Percentiles rank a stretch among this genome's conserved stretches.
These are phyloP conservation scores for Ameiurus melas DNA, from an alignment of 2,113 vertebrate genomes.

Conservation along the genomic window DNA sequence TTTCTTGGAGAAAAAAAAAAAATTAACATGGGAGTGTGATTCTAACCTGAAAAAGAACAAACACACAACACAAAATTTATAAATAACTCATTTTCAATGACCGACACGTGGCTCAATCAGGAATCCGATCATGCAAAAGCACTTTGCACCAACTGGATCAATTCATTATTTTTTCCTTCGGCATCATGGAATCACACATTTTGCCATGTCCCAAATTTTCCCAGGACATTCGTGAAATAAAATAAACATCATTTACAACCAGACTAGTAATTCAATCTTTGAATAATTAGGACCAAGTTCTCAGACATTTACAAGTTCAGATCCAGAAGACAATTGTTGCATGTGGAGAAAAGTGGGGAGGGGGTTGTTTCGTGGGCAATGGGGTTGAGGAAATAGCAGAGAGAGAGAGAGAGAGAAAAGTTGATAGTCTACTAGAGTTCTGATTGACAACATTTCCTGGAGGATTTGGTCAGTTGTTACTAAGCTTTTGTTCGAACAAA, in stretches of 20 bases:
- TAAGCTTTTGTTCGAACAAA: slow-evolving; percentile 8
- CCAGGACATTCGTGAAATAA: background rate
- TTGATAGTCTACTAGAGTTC: background rate
- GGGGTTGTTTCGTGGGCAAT: slow-evolving; percentile 4
- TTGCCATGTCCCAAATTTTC: background rate
- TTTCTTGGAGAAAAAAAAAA: background rate
- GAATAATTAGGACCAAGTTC: background rate
- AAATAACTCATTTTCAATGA: background rate
- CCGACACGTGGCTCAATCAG: background rate
- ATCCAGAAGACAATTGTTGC: background rate
- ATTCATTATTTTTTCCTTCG: background rate
- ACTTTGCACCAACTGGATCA: background rate
- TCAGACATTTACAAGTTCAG: background rate
- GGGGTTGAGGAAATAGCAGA: background rate
- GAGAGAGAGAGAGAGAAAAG: background rate
- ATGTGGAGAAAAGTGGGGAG: background rate
- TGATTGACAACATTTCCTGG: slow-evolving; percentile 20
- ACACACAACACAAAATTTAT: background rate
- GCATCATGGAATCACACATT: background rate
- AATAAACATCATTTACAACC: background rate
- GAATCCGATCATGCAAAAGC: background rate
- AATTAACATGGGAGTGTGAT: background rate
- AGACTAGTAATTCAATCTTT: background rate
- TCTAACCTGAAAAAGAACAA: background rate
- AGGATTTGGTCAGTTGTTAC: background rate